Base-by-base conservation (phyloP, 1,140 invertebrate genomes). In the Armadillidium nasatum region DNA sequence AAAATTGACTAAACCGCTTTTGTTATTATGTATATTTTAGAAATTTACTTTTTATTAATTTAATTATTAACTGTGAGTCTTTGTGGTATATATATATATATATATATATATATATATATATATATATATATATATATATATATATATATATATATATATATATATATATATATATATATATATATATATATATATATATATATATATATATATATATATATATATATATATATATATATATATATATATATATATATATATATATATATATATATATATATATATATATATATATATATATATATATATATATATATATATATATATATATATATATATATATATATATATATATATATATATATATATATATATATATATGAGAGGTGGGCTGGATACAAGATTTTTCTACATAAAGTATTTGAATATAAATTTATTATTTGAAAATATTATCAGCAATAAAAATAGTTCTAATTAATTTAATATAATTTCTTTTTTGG, bases 41-140 rank as follows among this genome's bases (percentile, higher is more conserved):
- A 15, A 22, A 15, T 68, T 0, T 68, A 15, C n/a, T 68, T 10
- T 67, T 9, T 67, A 15, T 67, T 67, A 67, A 21, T 21, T 15
- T 9, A 21, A 15, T 67, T 67, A 15, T 23, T 9, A 21, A 15
- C 7, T n/a, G 66, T 67, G 66, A 4, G n/a, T n/a, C 13, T 71
- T 44, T 43, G 54, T 60, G 33, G 33, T 3, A 33, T 33, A 33
- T 33, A 33, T 33, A 33, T 33, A 33, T 33, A 33, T 33, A 33
- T 33, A 33, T 33, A 60, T 60, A 60, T 60, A 60, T 60, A 60
- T 60, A 21, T 60, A 60, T 60, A 60, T 60, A 60, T 60, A 60
- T 60, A 60, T 60, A 21, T 60, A 60, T 60, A 60, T 60, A 60
- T 60, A 60, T 60, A 60, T 60, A 21, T 60, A 60, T 60, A 60